phyloP scores from a whole-genome alignment of 2,888 invertebrate species.

The Nineta flava region DNA sequence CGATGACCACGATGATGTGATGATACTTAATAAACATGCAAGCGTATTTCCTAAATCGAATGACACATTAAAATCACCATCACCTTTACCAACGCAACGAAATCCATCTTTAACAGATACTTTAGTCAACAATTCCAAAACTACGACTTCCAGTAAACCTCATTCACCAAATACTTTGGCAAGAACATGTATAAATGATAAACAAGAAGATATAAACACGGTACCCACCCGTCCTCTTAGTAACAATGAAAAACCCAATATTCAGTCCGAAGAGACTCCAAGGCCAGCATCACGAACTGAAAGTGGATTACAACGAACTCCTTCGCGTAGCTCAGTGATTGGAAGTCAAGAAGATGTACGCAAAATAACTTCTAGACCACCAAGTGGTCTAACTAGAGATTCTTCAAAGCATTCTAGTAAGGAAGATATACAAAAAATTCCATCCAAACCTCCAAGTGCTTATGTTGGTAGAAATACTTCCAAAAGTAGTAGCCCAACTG shows the following conservation, averaged over 20 bases:
- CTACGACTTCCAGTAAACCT: neutral
- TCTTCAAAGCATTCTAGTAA: neutral
- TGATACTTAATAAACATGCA: constrained; percentile 3
- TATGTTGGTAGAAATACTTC: neutral
- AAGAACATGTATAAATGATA: neutral
- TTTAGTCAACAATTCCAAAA: neutral
- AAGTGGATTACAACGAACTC: neutral
- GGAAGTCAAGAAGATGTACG: constrained; percentile 2
- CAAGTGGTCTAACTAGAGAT: neutral
- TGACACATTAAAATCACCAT: constrained; percentile 6
- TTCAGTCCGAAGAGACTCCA: neutral
- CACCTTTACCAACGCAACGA: neutral
- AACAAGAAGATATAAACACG: constrained; percentile 1
- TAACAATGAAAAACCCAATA: neutral
- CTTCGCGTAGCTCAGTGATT: neutral
- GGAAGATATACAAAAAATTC: neutral
- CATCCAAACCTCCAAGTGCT: neutral
- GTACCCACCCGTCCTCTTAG: constrained; percentile 1
- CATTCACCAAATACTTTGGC: neutral
- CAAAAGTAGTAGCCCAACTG: no score
- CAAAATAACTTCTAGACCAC: neutral
- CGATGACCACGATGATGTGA: constrained; percentile 11
- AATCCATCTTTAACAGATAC: neutral
- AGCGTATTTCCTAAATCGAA: constrained; percentile 6
- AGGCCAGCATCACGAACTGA: neutral